Percentiles rank a stretch among this genome's conserved stretches.
Evolutionary conservation across 2,888 invertebrate genomes (phyloP).

Genomic region (Frankliniella intonsa): DNA sequence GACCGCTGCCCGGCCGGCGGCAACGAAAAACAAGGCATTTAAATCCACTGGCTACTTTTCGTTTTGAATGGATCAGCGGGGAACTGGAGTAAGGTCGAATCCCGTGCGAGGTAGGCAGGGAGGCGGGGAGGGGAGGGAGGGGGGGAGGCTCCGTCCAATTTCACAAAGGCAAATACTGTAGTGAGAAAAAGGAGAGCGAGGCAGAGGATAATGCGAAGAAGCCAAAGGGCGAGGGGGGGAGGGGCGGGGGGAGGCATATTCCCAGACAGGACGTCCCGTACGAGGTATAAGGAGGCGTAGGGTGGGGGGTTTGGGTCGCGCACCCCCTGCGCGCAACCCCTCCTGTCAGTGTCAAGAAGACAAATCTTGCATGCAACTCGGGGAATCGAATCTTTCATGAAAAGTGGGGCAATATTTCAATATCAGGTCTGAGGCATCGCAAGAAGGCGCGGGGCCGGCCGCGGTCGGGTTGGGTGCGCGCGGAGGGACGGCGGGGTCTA

Average conservation of each 20-base stretch:
- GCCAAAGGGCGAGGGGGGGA: background rate
- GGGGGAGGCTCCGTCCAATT: background rate
- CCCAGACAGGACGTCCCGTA: constrained; percentile 21
- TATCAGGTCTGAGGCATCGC: constrained; percentile 19
- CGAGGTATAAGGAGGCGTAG: background rate
- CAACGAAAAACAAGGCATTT: background rate
- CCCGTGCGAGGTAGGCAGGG: background rate
- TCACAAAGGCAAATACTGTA: constrained; percentile 25
- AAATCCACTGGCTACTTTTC: constrained; percentile 1
- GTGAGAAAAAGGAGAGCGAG: constrained; percentile 19
- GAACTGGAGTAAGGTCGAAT: background rate
- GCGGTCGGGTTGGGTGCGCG: constrained; percentile 15
- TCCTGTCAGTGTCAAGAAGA: constrained; percentile 12
- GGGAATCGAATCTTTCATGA: constrained; percentile 25
- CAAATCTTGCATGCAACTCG: constrained; percentile 20
- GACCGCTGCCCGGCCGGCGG: background rate
- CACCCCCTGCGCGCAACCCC: background rate
- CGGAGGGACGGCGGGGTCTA: background rate
- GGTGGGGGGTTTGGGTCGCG: background rate
- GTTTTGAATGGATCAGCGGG: constrained; percentile 9
- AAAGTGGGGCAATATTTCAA: constrained; percentile 26
- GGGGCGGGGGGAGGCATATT: background rate
- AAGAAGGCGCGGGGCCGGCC: background rate
- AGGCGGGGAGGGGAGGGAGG: background rate
- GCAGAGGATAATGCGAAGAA: background rate